These are phyloP conservation scores for Drosophila paramelanica DNA, from an alignment of 2,888 invertebrate species.

Conservation along the genomic window DNA sequence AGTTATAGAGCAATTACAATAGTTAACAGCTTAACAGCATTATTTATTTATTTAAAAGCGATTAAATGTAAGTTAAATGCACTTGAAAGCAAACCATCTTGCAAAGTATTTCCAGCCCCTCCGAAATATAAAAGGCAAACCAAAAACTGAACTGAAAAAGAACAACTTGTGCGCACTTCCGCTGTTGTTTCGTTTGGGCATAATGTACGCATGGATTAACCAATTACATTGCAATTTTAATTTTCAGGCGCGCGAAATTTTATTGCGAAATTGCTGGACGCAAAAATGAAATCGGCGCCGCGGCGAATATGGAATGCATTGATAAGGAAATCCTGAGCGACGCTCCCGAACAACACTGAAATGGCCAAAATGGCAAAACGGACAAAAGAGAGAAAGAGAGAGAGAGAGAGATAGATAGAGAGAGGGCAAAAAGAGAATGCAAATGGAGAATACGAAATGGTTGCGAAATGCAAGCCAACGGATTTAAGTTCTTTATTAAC, in stretches of 20 bases:
- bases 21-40: background rate
- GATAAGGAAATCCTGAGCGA: constrained; percentile 80
- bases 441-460: constrained; percentile 65
- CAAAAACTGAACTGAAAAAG: constrained; percentile 11
- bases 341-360: constrained; percentile 2
- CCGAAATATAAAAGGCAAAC: background rate
- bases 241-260: constrained; percentile 83
- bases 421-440: constrained; percentile 30
- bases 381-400: constrained; percentile 17
- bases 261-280: constrained; percentile 81
- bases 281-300: constrained; percentile 72
- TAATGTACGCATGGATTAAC: constrained; percentile 84
- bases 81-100: background rate
- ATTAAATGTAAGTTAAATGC: background rate
- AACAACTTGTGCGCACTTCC: constrained; percentile 54
- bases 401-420: constrained; percentile 10
- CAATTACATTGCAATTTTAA: constrained; percentile 85
- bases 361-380: background rate
- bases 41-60: background rate
- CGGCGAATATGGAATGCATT: constrained; percentile 75
- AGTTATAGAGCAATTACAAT: background rate
- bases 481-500: constrained; percentile 84
- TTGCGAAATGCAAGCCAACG: constrained; percentile 77
- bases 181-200: constrained; percentile 40
- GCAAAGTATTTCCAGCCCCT: background rate